Percentiles rank a stretch among this genome's conserved stretches.
Conservation (phyloP, 2,888 invertebrate species). For the Merodon equestris region DNA sequence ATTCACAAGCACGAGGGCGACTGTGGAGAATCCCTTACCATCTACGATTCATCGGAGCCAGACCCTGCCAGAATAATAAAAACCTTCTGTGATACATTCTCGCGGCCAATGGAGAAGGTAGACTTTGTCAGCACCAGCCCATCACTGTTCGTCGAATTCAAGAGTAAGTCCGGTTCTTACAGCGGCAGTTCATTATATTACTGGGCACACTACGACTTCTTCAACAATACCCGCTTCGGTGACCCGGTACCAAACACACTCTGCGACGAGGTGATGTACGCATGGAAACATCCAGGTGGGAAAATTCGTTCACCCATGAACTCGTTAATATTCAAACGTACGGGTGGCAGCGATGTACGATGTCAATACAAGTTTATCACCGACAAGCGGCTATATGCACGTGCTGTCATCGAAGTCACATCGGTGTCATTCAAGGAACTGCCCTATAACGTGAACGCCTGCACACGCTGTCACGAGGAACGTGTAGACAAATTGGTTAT, state of each 20-base stretch:
- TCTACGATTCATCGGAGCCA: constrained; percentile 92
- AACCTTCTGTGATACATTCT: constrained; percentile 96
- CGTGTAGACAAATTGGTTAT: constrained; percentile 90
- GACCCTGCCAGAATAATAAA: constrained; percentile 95
- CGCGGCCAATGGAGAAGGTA: constrained; percentile 94
- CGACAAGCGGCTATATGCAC: constrained; percentile 88
- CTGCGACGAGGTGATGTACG: constrained; percentile 93
- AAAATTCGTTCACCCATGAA: constrained; percentile 90
- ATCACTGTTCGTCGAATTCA: constrained; percentile 91
- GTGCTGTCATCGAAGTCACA: constrained; percentile 87
- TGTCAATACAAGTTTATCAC: constrained; percentile 92
- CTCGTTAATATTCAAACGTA: constrained; percentile 90
- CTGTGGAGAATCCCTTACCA: constrained; percentile 92
- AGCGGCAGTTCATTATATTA: constrained; percentile 96
- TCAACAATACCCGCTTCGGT: constrained; percentile 92
- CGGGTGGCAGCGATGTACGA: constrained; percentile 86
- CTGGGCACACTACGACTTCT: constrained; percentile 96
- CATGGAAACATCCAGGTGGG: constrained; percentile 89
- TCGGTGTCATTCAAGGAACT: constrained; percentile 92
- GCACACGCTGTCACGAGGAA: constrained; percentile 92
- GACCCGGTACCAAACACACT: constrained; percentile 89
- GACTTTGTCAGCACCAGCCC: constrained; percentile 94
- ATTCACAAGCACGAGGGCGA: constrained; percentile 92
- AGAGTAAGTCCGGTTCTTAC: constrained; percentile 95
- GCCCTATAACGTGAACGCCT: constrained; percentile 88